Evolutionary conservation across 2,888 invertebrate genomes (phyloP).

Genomic region (Tricholauxania praeusta): DNA sequence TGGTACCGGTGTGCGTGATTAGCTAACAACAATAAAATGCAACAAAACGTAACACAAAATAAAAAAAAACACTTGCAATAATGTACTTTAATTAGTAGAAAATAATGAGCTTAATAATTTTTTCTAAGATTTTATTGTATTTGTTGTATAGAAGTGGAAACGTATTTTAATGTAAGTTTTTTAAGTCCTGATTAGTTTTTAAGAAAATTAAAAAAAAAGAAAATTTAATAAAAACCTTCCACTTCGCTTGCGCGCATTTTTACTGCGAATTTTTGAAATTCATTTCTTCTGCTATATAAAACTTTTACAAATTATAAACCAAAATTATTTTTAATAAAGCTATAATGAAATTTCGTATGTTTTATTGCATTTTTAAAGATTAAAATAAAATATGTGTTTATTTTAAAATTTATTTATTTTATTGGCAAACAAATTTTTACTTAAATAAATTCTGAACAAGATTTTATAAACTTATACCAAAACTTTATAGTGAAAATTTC

Average conservation of each 20-base stretch:
- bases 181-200: conserved; percentile 52
- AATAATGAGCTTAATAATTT: background rate
- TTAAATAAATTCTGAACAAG: too few relatives aligned
- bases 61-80: conserved; percentile 39
- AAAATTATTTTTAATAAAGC: conserved; percentile 44
- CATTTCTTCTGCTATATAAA: conserved; percentile 35
- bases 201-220: conserved; percentile 49
- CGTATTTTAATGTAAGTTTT: conserved; percentile 33
- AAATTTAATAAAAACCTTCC: conserved; percentile 20
- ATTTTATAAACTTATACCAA: too few relatives aligned
- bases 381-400: conserved; percentile 6
- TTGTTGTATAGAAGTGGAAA: conserved; percentile 46
- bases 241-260: conserved; percentile 26
- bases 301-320: conserved; percentile 37
- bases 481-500: too few relatives aligned
- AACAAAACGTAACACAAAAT: conserved; percentile 9
- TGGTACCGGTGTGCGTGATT: conserved; percentile 79
- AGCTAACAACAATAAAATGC: conserved; percentile 44
- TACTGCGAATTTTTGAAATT: conserved; percentile 23
- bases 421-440: too few relatives aligned
- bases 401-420: background rate
- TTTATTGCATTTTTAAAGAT: conserved; percentile 1
- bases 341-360: conserved; percentile 22
- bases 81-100: conserved; percentile 34
- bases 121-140: conserved; percentile 23